Base-by-base conservation (phyloP, 2,797 vertebrate genomes). In the Adelosebastes latens region DNA sequence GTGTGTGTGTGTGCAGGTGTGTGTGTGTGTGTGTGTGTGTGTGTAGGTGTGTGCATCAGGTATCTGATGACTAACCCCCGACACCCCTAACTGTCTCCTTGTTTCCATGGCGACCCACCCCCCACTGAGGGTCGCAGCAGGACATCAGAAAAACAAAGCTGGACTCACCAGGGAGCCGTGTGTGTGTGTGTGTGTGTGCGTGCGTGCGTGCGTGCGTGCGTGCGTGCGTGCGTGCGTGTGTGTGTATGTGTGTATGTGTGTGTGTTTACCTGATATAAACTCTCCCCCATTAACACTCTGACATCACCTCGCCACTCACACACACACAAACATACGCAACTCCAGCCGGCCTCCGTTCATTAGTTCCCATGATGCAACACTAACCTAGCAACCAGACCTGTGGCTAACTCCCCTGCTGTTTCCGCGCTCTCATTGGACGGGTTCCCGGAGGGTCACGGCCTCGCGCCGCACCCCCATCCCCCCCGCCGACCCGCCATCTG, bases 351-450 rank as follows among this genome's bases (percentile, higher is more conserved):
- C 69, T 36, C 42, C 52, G 60, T 77, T 89, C 83, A 89, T 91
- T 87, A 91, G 85, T 42, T 86, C 82, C 79, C 80, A 91, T 84
- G 90, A 90, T 90, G 86, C 82, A 82, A 80, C 67, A 34, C 76
- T 64, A 76, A 81, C 93, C 84, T 92, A 92, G 92, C 92, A 94
- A 94, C 93, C 77, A 74, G 89, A 91, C 90, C 89, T 72, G 74
- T 84, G 82, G 90, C 90, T 91, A 91, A 82, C 87, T 89, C 92
- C 84, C 89, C 88, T 2, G 87, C 79, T 68, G 80, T 22, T 11
- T 76, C 77, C 53, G 10, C 18, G 14, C 65, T 88, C 85, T 91
- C 83, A 77, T 91, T 92, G 90, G 93, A 91, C 81, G 2, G 27
- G 73, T 74, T 91, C 90, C 90, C 89, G 8, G 62, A 34, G 91